These are phyloP conservation scores for Drosophila affinis DNA, from an alignment of 2,888 invertebrate species.

Conservation along the genomic window DNA sequence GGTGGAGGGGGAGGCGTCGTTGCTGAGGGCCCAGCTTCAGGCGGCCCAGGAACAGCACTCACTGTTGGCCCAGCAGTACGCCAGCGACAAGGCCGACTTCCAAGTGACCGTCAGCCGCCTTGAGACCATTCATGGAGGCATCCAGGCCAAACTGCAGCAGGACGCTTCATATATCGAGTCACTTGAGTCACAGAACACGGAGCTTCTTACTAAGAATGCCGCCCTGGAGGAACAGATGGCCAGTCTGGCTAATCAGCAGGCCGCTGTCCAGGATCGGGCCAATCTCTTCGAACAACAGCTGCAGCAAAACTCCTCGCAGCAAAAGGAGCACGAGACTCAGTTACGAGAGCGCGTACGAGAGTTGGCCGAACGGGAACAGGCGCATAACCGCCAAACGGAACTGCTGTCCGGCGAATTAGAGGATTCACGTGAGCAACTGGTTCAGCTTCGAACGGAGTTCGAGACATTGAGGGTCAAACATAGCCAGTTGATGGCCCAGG, in stretches of 20 bases:
- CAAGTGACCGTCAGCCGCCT: conserved; percentile 75
- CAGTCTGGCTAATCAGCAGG: conserved; percentile 86
- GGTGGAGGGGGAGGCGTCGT: conserved; percentile 9
- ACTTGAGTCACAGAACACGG: conserved; percentile 87
- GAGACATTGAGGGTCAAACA: conserved; percentile 83
- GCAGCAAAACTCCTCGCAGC: conserved; percentile 86
- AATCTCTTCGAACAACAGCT: conserved; percentile 87
- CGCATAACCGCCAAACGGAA: conserved; percentile 86
- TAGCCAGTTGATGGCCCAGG: conserved; percentile 83
- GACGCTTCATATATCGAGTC: conserved; percentile 90
- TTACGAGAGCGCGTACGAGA: conserved; percentile 87
- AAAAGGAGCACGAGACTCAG: conserved; percentile 87
- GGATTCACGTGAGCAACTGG: conserved; percentile 84
- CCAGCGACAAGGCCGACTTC: conserved; percentile 76
- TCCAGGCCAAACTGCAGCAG: conserved; percentile 89
- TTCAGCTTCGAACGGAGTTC: conserved; percentile 84
- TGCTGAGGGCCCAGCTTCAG: conserved; percentile 6
- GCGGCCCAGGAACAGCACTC: conserved; percentile 40
- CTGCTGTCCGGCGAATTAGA: conserved; percentile 85
- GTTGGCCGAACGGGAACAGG: conserved; percentile 87
- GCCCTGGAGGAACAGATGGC: conserved; percentile 88
- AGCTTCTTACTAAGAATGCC: conserved; percentile 87
- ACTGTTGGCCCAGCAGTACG: conserved; percentile 44
- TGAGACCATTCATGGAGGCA: conserved; percentile 81
- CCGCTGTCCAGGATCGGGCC: conserved; percentile 86